These are phyloP conservation scores for Ophioninae sp. DNA, from an alignment of 2,888 invertebrate species.

Conservation along the genomic window DNA sequence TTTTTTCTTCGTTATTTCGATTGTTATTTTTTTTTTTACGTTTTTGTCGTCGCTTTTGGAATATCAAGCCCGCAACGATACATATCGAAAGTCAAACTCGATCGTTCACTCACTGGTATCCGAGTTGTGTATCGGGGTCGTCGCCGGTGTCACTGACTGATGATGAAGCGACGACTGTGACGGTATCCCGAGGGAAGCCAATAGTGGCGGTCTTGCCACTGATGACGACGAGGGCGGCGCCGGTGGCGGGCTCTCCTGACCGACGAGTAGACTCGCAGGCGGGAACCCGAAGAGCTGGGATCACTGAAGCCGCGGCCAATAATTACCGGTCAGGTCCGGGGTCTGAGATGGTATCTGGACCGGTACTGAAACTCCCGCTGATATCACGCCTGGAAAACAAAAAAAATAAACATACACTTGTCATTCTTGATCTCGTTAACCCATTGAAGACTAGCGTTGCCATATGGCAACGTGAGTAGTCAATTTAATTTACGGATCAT, in stretches of 20 bases:
- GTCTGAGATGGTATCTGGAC: conserved; percentile 95
- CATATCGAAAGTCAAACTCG: neutral
- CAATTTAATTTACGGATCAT: too few relatives aligned
- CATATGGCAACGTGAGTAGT: too few relatives aligned
- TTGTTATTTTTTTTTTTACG: neutral
- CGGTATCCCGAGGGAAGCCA: conserved; percentile 76
- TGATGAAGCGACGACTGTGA: conserved; percentile 69
- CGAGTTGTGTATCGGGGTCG: conserved; percentile 75
- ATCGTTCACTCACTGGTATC: conserved; percentile 79
- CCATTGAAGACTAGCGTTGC: too few relatives aligned
- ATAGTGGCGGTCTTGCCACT: conserved; percentile 71
- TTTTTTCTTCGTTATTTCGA: neutral
- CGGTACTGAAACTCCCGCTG: conserved; percentile 95
- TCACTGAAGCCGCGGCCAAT: conserved; percentile 97
- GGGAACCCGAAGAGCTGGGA: conserved; percentile 95
- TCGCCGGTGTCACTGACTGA: conserved; percentile 64
- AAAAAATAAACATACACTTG: conserved; percentile 31
- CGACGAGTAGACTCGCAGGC: conserved; percentile 86
- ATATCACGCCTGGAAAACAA: conserved; percentile 91
- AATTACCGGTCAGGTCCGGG: conserved; percentile 90
- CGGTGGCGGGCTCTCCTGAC: conserved; percentile 82
- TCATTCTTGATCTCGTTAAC: too few relatives aligned
- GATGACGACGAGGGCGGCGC: conserved; percentile 82
- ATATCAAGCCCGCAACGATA: neutral
- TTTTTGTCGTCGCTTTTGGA: neutral